Evolutionary conservation across 1,140 invertebrate species (phyloP).

Genomic region (Pissodes strobi): DNA sequence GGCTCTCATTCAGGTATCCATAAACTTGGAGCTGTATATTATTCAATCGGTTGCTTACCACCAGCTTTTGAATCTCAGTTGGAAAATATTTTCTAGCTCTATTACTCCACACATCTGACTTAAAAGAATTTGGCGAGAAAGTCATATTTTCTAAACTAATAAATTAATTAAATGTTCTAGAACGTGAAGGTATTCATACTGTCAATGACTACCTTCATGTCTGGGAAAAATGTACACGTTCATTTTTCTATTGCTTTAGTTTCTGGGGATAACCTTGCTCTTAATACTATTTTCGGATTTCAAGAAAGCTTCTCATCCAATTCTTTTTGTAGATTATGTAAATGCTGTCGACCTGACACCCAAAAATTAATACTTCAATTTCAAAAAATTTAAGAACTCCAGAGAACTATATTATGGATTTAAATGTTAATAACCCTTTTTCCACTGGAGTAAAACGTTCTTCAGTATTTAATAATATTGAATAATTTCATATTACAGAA

Average conservation of each 20-base stretch:
- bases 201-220: too few relatives aligned
- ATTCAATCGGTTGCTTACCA: conserved; percentile 3
- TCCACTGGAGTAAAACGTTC: neutral
- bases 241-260: neutral
- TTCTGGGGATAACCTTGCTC: neutral
- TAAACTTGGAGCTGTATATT: conserved; percentile 20
- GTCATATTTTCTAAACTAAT: conserved; percentile 7
- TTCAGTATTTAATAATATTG: neutral
- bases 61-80: neutral
- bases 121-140: conserved; percentile 11
- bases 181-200: conserved; percentile 1
- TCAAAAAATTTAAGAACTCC: conserved; percentile 4
- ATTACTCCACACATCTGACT: conserved; percentile 6
- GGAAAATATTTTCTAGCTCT: conserved; percentile 23
- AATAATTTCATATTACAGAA: conserved; percentile 11
- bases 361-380: neutral
- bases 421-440: neutral
- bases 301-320: neutral
- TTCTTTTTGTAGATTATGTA: conserved; percentile 3
- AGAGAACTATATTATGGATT: neutral
- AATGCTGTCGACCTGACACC: neutral
- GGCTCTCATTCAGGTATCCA: conserved; percentile 16
- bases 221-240: neutral
- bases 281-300: neutral
- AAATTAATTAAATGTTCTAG: conserved; percentile 1